Percentiles rank a stretch among this genome's conserved stretches.
Conservation (phyloP, 2,113 vertebrate genomes). For the Saguinus midas region DNA sequence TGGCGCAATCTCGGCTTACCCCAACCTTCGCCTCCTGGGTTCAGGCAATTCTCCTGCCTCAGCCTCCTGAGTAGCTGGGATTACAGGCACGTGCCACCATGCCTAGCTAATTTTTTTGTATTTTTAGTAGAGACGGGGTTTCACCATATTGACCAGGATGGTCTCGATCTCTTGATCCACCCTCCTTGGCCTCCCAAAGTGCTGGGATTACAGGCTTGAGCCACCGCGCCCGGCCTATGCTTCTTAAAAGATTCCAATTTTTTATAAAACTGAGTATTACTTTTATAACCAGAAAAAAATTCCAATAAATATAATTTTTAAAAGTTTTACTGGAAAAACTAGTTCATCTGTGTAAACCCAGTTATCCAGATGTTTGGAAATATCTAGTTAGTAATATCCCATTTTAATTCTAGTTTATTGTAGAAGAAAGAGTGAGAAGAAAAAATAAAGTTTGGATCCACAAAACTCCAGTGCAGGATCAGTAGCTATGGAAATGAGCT, state of each 20-base stretch:
- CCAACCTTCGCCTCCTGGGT: too few relatives aligned
- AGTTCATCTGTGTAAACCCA: neutral
- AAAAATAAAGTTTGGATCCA: neutral
- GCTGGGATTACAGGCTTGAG: too few relatives aligned
- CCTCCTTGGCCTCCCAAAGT: too few relatives aligned
- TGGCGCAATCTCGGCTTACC: too few relatives aligned
- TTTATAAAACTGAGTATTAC: neutral
- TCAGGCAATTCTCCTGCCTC: too few relatives aligned
- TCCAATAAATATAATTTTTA: neutral
- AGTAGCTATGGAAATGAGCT: neutral
- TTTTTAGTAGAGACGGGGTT: too few relatives aligned
- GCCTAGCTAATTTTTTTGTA: too few relatives aligned
- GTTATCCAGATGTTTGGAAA: constrained; percentile 3
- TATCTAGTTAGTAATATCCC: neutral
- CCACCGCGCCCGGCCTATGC: neutral
- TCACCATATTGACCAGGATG: too few relatives aligned
- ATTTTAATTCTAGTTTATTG: neutral
- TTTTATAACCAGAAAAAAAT: neutral
- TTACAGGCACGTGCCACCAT: too few relatives aligned
- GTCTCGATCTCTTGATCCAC: too few relatives aligned
- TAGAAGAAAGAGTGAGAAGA: neutral
- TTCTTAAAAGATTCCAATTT: neutral
- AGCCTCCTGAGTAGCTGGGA: too few relatives aligned
- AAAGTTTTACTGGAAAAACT: neutral
- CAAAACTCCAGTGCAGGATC: neutral